Conservation (phyloP, 2,113 vertebrate species). For the Prunella fulvescens region DNA sequence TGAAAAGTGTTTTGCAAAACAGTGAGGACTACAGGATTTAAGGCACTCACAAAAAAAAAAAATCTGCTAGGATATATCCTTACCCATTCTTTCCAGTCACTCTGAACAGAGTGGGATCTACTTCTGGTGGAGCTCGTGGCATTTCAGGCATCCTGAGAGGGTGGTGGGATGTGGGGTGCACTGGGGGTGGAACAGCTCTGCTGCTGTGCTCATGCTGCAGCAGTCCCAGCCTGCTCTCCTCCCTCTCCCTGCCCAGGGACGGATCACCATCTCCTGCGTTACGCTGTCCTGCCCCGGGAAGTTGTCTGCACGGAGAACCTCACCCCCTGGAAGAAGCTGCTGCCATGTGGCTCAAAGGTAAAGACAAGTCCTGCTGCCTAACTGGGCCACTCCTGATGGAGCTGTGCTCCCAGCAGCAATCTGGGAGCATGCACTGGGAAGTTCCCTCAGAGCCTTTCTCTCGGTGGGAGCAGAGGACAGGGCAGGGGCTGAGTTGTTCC, state of each 20-base stretch:
- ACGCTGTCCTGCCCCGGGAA: constrained; percentile 90
- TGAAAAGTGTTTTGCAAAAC: not conserved
- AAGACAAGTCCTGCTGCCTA: not conserved
- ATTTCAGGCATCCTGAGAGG: not conserved
- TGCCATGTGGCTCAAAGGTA: constrained; percentile 96
- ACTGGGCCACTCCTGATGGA: accelerated
- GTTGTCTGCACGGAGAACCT: constrained; percentile 98
- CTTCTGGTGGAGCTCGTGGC: not conserved
- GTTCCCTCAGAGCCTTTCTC: not conserved
- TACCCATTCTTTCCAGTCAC: not conserved
- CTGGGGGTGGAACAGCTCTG: not conserved
- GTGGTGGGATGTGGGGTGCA: not conserved
- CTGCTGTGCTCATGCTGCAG: not conserved
- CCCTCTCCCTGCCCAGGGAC: constrained; percentile 74
- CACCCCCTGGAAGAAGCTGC: constrained; percentile 97
- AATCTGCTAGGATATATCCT: not conserved
- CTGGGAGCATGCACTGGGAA: accelerated
- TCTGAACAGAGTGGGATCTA: not conserved
- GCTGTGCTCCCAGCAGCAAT: not conserved
- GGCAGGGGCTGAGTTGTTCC: not conserved
- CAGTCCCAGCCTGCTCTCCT: not conserved
- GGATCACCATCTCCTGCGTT: constrained; percentile 88
- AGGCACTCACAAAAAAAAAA: not conserved
- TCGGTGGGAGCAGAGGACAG: not conserved
- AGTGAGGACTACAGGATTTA: not conserved